These are phyloP conservation scores for Phortica magna DNA, from an alignment of 2,888 invertebrate species.

Conservation along the genomic window DNA sequence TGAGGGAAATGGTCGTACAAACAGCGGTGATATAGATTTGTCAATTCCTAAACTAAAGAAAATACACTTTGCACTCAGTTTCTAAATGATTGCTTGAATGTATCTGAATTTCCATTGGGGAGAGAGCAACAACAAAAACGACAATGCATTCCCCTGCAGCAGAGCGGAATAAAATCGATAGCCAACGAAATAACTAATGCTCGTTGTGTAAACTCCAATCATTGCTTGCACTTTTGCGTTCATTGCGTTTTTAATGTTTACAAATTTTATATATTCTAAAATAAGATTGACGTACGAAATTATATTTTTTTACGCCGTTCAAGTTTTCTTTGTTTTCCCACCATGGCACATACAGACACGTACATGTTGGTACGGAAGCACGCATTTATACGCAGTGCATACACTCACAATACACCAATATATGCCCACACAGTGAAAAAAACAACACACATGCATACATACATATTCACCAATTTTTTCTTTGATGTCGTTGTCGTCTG, in stretches of 20 bases:
- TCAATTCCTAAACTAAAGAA: not conserved
- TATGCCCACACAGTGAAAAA: not conserved
- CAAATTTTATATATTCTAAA: slow-evolving; percentile 50
- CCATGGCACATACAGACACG: slow-evolving; percentile 52
- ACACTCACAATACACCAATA: not conserved
- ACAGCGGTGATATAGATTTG: not conserved
- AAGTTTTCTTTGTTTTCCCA: slow-evolving; percentile 73
- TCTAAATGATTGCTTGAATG: slow-evolving; percentile 33
- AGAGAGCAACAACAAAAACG: slow-evolving; percentile 37
- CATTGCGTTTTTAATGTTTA: slow-evolving; percentile 40
- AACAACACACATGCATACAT: slow-evolving; percentile 13
- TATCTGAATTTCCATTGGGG: slow-evolving; percentile 32
- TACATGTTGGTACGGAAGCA: not conserved
- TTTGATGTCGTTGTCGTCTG: slow-evolving; percentile 4
- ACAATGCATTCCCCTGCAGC: slow-evolving; percentile 47
- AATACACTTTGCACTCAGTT: slow-evolving; percentile 27
- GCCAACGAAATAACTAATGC: slow-evolving; percentile 40
- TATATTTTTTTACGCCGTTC: slow-evolving; percentile 64
- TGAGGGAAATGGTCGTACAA: not conserved
- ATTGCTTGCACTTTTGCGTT: slow-evolving; percentile 33
- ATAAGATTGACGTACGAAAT: slow-evolving; percentile 20
- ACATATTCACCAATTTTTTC: slow-evolving; percentile 16
- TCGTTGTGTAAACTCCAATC: slow-evolving; percentile 6
- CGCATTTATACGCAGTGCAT: not conserved
- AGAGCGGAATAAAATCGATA: slow-evolving; percentile 62